Conservation (phyloP, 1,140 invertebrate species). For the Zophobas morio region DNA sequence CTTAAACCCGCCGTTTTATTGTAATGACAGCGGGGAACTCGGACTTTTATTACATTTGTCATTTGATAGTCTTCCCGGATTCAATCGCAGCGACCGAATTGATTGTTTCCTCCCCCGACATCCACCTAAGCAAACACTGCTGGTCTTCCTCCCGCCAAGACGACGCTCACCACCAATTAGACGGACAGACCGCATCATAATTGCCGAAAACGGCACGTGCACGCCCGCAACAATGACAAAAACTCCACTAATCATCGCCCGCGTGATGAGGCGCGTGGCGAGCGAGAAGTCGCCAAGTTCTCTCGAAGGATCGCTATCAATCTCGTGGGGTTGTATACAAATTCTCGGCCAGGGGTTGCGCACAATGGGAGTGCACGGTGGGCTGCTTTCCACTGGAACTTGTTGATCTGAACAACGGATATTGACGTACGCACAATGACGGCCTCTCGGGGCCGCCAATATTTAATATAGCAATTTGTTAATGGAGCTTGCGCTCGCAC, state of each 20-base stretch:
- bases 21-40: slow-evolving; percentile 62
- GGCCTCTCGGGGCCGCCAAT: slow-evolving; percentile 54
- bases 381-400: slow-evolving; percentile 61
- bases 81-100: slow-evolving; percentile 26
- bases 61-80: slow-evolving; percentile 60
- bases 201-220: slow-evolving; percentile 42
- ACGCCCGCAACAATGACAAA: slow-evolving; percentile 55
- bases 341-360: slow-evolving; percentile 53
- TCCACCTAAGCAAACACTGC: slow-evolving; percentile 10
- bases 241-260: slow-evolving; percentile 54
- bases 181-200: slow-evolving; percentile 19
- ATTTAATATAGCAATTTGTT: slow-evolving; percentile 63
- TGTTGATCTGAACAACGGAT: slow-evolving; percentile 65
- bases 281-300: slow-evolving; percentile 40
- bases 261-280: slow-evolving; percentile 16
- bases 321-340: slow-evolving; percentile 62
- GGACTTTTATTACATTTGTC: slow-evolving; percentile 63
- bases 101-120: slow-evolving; percentile 37
- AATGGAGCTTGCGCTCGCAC: slow-evolving; percentile 56
- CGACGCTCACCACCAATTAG: slow-evolving; percentile 29
- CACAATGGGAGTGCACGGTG: slow-evolving; percentile 58
- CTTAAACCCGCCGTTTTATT: slow-evolving; percentile 64
- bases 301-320: slow-evolving; percentile 56
- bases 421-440: slow-evolving; percentile 55
- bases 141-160: background rate